Conservation (phyloP, 1,140 invertebrate species). For the Drosophila biarmipes region DNA sequence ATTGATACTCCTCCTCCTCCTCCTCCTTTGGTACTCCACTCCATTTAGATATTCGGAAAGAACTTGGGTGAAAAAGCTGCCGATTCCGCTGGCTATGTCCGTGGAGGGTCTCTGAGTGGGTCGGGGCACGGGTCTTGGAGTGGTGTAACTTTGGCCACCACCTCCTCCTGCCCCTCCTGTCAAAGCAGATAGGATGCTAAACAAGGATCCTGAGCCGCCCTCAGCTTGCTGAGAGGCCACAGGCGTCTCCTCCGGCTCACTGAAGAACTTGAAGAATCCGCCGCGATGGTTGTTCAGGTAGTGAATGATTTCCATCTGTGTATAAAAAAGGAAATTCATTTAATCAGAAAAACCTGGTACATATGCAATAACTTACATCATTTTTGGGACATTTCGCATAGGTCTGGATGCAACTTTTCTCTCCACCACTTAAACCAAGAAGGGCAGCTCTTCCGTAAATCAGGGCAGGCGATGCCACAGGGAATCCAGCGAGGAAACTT, state of each 20-base stretch:
- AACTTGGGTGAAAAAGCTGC: slow-evolving; percentile 77
- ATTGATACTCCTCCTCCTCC: slow-evolving; percentile 51
- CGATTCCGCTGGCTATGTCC: slow-evolving; percentile 76
- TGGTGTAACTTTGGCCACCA: slow-evolving; percentile 42
- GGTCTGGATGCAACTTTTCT: slow-evolving; percentile 87
- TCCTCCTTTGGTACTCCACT: slow-evolving; percentile 68
- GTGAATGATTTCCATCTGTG: slow-evolving; percentile 88
- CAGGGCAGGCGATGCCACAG: slow-evolving; percentile 87
- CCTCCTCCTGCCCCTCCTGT: slow-evolving; percentile 62
- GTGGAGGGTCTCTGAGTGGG: slow-evolving; percentile 66
- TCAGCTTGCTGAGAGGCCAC: slow-evolving; percentile 38
- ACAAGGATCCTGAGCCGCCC: slow-evolving; percentile 57
- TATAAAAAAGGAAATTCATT: background rate
- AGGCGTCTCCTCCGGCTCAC: slow-evolving; percentile 83
- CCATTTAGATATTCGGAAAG: slow-evolving; percentile 77
- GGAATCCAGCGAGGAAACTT: slow-evolving; percentile 85
- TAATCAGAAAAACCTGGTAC: background rate
- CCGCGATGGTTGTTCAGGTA: slow-evolving; percentile 95
- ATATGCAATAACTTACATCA: slow-evolving; percentile 55
- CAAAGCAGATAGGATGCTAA: slow-evolving; percentile 74
- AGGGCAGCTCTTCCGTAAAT: slow-evolving; percentile 90
- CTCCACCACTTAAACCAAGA: slow-evolving; percentile 88
- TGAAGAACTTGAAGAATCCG: slow-evolving; percentile 92
- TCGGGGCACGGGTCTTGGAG: slow-evolving; percentile 40
- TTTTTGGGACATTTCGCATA: slow-evolving; percentile 91